Base-by-base conservation (phyloP, 2,797 vertebrate genomes). In the Remorina albescens region DNA sequence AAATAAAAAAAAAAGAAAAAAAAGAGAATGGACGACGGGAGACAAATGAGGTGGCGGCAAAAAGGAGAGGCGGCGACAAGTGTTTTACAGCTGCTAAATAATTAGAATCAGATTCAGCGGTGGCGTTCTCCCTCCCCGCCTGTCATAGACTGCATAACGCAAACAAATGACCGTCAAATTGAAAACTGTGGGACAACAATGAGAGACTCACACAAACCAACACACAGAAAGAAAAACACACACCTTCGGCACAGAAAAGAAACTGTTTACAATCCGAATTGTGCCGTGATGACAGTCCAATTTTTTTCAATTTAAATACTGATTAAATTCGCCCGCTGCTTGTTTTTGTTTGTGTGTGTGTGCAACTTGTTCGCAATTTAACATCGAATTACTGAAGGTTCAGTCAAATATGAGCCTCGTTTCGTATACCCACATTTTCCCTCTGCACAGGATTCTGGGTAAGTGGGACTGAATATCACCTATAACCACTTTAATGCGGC, bases 131-230 rank as follows among this genome's bases (percentile, higher is more conserved):
- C 79, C 86, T 62, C 68, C 78, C 59, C 15, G 60, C 85, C 87
- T 90, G 89, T 88, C 90, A 85, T 81, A 66, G 76, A 78, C 46
- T 53, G 67, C 75, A 80, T 91, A 90, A 91, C 91, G 74, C 82
- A 91, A 91, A 93, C 88, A 91, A 91, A 93, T 91, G 79, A 86
- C 86, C 86, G 84, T 89, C 76, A 83, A 88, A 89, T 78, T 85
- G 83, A 90, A 88, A 80, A 77, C 71, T 72, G 80, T 2, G 21
- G 74, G 67, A 81, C 70, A 63, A 82, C 75, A 80, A 61, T 41
- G 56, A 58, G 79, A 69, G 47, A 73, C 47, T 46, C 58, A 44
- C 9, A 53, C 64, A 42, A 44, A n/a, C n/a, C n/a, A n/a, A 70
- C 61, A 71, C 11, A 67, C 53, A 53, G 41, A 56, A 41, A 54